Evolutionary conservation across 2,888 invertebrate species (phyloP), one percentile per base, ranked within the genome.

Genomic region (Parthenolecanium corni): DNA sequence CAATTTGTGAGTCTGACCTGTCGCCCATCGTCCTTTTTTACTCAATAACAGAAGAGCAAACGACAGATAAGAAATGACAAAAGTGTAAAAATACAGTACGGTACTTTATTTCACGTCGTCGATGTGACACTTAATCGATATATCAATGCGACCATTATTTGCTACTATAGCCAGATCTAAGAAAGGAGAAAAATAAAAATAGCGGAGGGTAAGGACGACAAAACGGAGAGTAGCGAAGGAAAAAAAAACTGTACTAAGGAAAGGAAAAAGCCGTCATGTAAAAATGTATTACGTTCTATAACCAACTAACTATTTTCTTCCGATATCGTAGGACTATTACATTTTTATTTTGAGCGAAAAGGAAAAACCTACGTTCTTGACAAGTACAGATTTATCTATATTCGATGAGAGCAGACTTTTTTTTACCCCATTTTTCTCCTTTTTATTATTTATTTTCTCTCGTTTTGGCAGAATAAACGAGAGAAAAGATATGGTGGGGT

Each of bases 71-170:
- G 61, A 61, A 61, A 49, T 61, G 51, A 61, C 61, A 61, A 61
- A 61, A 61, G 61, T 61, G 61, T 61, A 40, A 61, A 23, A 61
- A 51, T 61, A 61, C 61, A 51, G 38, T 36, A 38, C 20, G 61
- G 61, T 40, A 51, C 57, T 58, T 58, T 58, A 58, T 58, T 49
- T 51, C 24, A 61, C 61, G 51, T 31, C 23, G 61, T 38, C 61
- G 61, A 61, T 49, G 36, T 61, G 61, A 61, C 61, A 61, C 61
- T 51, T 61, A 61, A 61, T 61, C 61, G 51, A 61, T 61, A 61
- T 38, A 61, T 61, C 61, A 61, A 61, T 61, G 23, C 61, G 51
- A 40, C 61, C 40, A 61, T 61, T 61, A 61, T 61, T 61, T 51
- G 61, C 51, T 18, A 24, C 24, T 11, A 18, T 42, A 23, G 47